Conservation (phyloP, 2,113 vertebrate species). For the Hemicordylus capensis region DNA sequence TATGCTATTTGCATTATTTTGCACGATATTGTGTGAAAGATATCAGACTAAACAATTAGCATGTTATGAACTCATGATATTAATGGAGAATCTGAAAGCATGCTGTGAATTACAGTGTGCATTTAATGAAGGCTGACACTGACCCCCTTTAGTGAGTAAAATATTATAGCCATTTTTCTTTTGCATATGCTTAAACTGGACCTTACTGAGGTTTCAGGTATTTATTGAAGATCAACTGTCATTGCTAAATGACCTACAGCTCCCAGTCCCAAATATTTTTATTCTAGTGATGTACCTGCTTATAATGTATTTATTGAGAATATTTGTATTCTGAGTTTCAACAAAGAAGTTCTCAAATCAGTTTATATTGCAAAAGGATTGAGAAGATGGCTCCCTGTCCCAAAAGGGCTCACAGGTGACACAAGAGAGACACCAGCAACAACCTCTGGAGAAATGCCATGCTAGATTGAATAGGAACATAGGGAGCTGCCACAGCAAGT, state of each 20-base stretch:
- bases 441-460: too few relatives aligned
- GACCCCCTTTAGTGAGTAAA: constrained; percentile 10
- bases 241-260: neutral
- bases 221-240: neutral
- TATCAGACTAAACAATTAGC: constrained; percentile 29
- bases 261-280: too few relatives aligned
- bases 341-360: too few relatives aligned
- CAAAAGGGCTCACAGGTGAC: too few relatives aligned
- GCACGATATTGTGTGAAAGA: constrained; percentile 9
- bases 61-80: neutral
- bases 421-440: too few relatives aligned
- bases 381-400: too few relatives aligned
- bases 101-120: constrained; percentile 24
- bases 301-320: too few relatives aligned
- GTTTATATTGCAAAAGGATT: too few relatives aligned
- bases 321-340: too few relatives aligned
- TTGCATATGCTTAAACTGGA: constrained; percentile 27
- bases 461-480: too few relatives aligned
- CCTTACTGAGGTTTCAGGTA: neutral
- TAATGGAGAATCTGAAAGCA: constrained; percentile 28
- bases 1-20: constrained; percentile 28
- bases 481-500: too few relatives aligned
- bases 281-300: too few relatives aligned
- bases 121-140: constrained; percentile 24
- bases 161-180: neutral